Percentiles rank a stretch among this genome's conserved stretches.
Evolutionary conservation across 1,140 invertebrate genomes (phyloP).

Genomic region (Listronotus bonariensis): DNA sequence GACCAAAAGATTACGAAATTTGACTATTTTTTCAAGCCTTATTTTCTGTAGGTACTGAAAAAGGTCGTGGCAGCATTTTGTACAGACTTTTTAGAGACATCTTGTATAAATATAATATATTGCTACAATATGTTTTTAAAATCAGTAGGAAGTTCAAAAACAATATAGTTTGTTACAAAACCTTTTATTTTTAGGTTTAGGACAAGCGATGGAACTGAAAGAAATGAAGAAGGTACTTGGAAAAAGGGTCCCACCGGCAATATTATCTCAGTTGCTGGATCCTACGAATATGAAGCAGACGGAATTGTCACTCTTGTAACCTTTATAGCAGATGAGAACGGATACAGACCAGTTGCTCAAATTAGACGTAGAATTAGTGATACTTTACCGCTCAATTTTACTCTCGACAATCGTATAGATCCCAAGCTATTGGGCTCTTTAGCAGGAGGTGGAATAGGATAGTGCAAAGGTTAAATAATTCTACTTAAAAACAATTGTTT

Average conservation of each 20-base stretch:
- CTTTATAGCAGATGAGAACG: slow-evolving; percentile 17
- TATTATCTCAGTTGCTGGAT: background rate
- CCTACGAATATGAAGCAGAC: slow-evolving; percentile 13
- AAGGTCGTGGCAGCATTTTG: too few relatives aligned
- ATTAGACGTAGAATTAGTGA: slow-evolving; percentile 2
- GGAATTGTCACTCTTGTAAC: slow-evolving; percentile 14
- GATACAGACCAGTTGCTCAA: slow-evolving; percentile 11
- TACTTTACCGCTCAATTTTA: slow-evolving; percentile 7
- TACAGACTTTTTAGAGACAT: too few relatives aligned
- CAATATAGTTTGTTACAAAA: too few relatives aligned
- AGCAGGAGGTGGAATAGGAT: slow-evolving; percentile 17
- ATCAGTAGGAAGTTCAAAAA: too few relatives aligned
- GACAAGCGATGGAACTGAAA: slow-evolving; percentile 10
- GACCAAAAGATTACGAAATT: too few relatives aligned
- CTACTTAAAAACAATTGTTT: too few relatives aligned
- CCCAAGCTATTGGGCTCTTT: slow-evolving; percentile 17
- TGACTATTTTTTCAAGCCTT: too few relatives aligned
- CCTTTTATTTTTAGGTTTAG: slow-evolving; percentile 6
- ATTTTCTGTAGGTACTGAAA: too few relatives aligned
- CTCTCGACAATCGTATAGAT: slow-evolving; percentile 15
- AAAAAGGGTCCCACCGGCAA: slow-evolving; percentile 1
- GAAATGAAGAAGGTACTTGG: slow-evolving; percentile 7
- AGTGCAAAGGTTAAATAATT: background rate
- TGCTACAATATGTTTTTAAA: too few relatives aligned
- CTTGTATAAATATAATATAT: too few relatives aligned